Conservation (phyloP, 2,888 invertebrate genomes). For the Enoplolaimus lenunculus region DNA sequence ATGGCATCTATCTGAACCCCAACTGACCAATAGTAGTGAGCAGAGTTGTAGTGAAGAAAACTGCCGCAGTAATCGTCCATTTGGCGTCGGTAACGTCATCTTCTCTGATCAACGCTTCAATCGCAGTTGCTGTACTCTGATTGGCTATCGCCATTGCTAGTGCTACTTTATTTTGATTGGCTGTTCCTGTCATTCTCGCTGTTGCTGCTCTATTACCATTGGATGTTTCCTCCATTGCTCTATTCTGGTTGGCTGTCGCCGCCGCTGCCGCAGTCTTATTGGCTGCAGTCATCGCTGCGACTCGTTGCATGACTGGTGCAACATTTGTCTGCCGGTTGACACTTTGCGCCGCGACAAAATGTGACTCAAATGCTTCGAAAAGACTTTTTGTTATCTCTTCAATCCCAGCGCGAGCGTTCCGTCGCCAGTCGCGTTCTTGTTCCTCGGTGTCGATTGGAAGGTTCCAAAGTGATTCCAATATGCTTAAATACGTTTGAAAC, state of each 20-base stretch:
- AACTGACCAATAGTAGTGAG: conserved; percentile 37
- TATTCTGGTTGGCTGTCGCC: too few species aligned
- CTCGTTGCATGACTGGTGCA: background rate
- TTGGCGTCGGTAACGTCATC: conserved; percentile 25
- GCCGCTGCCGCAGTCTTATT: background rate
- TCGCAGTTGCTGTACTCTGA: too few species aligned
- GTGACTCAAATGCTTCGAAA: conserved; percentile 40
- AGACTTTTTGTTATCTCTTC: conserved; percentile 35
- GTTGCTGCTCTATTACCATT: too few species aligned
- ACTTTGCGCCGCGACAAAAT: conserved; percentile 32
- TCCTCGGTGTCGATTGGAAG: too few species aligned
- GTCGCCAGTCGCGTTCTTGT: conserved; percentile 1
- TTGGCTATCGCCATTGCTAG: too few species aligned
- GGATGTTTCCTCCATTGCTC: too few species aligned
- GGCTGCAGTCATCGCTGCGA: background rate
- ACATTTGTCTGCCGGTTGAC: background rate
- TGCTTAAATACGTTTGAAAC: background rate
- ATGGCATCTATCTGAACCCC: too few species aligned
- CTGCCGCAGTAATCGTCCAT: conserved; percentile 37
- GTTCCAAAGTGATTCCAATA: conserved; percentile 14
- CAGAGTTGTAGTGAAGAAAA: conserved; percentile 39
- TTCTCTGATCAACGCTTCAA: too few species aligned
- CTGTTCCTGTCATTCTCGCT: too few species aligned
- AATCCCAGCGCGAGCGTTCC: conserved; percentile 31
- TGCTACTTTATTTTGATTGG: too few species aligned